These are phyloP conservation scores for Cochlearius cochlearius DNA, from an alignment of 2,113 vertebrate genomes.

Conservation along the genomic window DNA sequence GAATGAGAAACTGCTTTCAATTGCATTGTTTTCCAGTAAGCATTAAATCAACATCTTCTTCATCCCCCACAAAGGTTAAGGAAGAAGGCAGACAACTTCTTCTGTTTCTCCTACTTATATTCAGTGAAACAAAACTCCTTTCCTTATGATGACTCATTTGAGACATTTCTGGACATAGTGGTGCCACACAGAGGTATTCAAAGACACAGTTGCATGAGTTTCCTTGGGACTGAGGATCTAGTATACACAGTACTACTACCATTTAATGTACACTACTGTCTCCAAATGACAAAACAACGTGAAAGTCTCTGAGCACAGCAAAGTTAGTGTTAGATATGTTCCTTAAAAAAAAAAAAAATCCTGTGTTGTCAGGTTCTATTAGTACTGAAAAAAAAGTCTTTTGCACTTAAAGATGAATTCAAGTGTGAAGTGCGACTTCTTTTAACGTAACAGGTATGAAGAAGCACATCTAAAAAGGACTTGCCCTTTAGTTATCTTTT, in stretches of 20 bases:
- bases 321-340: neutral
- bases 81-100: neutral
- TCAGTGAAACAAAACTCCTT: neutral
- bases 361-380: neutral
- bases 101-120: neutral
- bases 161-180: neutral
- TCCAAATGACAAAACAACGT: neutral
- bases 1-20: neutral
- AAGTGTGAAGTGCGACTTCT: neutral
- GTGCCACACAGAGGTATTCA: neutral
- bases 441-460: neutral
- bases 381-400: neutral
- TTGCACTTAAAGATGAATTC: neutral
- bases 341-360: neutral
- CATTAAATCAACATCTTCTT: neutral
- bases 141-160: neutral
- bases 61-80: neutral
- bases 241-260: neutral
- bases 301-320: neutral
- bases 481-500: neutral
- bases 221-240: neutral
- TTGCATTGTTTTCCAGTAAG: neutral
- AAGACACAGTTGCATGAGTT: neutral
- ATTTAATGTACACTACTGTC: neutral
- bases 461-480: neutral